Conservation (phyloP, 92 coral and sea anemone species). For the Anthopleura xanthogrammica region DNA sequence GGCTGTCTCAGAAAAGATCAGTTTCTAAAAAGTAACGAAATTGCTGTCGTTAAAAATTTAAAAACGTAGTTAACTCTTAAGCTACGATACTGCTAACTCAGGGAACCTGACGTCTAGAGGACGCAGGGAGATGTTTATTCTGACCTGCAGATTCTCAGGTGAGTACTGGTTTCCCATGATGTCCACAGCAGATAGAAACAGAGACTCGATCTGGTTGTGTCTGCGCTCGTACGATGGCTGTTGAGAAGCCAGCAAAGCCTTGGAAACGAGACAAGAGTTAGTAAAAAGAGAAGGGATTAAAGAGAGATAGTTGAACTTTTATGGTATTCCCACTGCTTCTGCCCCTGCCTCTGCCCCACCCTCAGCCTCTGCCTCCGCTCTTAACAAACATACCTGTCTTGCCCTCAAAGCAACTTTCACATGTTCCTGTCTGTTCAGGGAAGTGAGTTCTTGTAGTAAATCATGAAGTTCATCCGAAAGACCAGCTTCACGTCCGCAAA, state of each 20-base stretch:
- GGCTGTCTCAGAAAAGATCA: constrained; percentile 91
- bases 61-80: too few species aligned
- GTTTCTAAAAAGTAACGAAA: constrained; percentile 53
- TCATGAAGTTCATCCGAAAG: constrained; percentile 85
- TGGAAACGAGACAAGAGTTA: background rate
- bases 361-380: too few species aligned
- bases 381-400: constrained; percentile 66
- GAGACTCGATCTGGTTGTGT: constrained; percentile 94
- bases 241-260: constrained; percentile 92
- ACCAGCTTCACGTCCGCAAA: constrained; percentile 89
- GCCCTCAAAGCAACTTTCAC: constrained; percentile 96
- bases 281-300: background rate
- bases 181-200: constrained; percentile 94
- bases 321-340: too few species aligned
- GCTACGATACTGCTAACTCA: too few species aligned
- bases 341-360: too few species aligned
- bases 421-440: constrained; percentile 85
- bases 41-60: too few species aligned
- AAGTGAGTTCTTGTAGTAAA: constrained; percentile 81
- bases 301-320: too few species aligned
- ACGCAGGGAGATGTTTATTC: background rate
- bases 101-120: too few species aligned
- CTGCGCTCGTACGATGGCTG: constrained; percentile 96
- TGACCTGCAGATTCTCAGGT: constrained; percentile 91
- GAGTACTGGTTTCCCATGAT: constrained; percentile 89